Percentiles rank a stretch among this genome's conserved stretches.
Evolutionary conservation across 37 sponge, comb jelly and placozoan genomes (phyloP).

Genomic region (Diacarnus erythraeanus): DNA sequence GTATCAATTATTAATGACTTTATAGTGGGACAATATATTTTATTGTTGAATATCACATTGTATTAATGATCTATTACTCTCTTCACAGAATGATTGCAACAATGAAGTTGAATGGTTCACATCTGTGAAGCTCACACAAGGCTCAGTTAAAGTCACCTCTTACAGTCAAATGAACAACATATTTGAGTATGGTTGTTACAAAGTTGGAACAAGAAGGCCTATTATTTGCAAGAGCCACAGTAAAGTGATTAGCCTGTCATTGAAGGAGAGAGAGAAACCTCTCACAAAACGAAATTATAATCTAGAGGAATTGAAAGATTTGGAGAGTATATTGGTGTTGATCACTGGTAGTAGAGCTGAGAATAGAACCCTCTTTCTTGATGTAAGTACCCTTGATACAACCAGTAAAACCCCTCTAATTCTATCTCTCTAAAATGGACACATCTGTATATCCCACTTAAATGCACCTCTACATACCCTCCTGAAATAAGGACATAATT

Average conservation of each 20-base stretch:
- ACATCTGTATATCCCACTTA: too few species aligned
- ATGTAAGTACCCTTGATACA: slow-evolving; percentile 60
- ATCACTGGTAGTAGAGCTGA: slow-evolving; percentile 70
- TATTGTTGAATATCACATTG: too few species aligned
- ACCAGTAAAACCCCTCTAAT: too few species aligned
- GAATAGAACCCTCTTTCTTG: slow-evolving; percentile 34
- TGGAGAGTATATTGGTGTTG: slow-evolving; percentile 80
- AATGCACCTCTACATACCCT: background rate
- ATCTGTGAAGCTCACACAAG: slow-evolving; percentile 65
- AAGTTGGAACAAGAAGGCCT: slow-evolving; percentile 1
- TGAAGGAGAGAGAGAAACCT: slow-evolving; percentile 7
- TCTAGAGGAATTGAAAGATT: slow-evolving; percentile 70
- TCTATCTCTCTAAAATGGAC: too few species aligned
- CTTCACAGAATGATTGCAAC: slow-evolving; percentile 40
- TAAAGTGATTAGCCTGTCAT: slow-evolving; percentile 37
- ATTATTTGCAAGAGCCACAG: slow-evolving; percentile 6
- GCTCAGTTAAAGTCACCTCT: slow-evolving; percentile 61
- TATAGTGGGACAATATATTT: too few species aligned
- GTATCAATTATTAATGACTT: too few species aligned
- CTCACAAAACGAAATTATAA: slow-evolving; percentile 34
- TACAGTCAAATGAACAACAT: slow-evolving; percentile 71
- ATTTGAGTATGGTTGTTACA: slow-evolving; percentile 52
- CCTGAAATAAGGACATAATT: slow-evolving; percentile 23
- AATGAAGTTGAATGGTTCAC: slow-evolving; percentile 68
- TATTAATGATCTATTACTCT: too few species aligned